Evolutionary conservation across 2,797 vertebrate genomes (phyloP), one percentile per base, ranked within the genome.

Genomic region (Lindbergichthys nudifrons): DNA sequence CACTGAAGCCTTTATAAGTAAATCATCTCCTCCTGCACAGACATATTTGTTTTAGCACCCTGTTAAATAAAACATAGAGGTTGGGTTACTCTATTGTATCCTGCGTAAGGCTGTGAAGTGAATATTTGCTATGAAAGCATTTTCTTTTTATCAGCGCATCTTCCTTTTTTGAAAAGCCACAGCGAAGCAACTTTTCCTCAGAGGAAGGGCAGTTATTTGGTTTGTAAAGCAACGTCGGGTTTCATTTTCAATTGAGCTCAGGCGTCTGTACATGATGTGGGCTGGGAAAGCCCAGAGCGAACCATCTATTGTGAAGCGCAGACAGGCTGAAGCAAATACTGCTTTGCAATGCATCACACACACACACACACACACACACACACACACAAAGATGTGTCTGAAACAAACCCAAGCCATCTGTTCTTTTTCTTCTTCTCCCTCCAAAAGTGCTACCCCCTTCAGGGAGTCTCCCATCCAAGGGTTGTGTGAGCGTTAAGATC

Each of bases 291-390:
- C 71, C 51, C 57, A 65, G 73, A 80, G 73, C 61, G 74, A 75
- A 82, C 70, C 82, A 86, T 87, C 75, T 72, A 83, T 87, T 86
- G 73, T 87, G 67, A 75, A 77, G 63, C 65, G 63, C 63, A 82
- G 85, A 91, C 88, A 89, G 66, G 69, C 80, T 89, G 74, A 86
- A 87, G 87, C 88, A 89, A 77, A 89, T 75, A 88, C 54, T 76
- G 80, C 86, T 81, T 66, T 80, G 70, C 72, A 82, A 87, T 82
- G 83, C 68, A 89, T 90, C 57, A 26, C 72, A 79, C 66, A 60
- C 26, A 63, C 41, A 26, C 45, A 48, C 42, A 36, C 43, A 53
- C 23, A 50, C 48, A 52, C 26, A 46, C 57, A 26, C 12, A 18
- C 47, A 45, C 46, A 68, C 30, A 65, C 15, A 75, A 63, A 72